Evolutionary conservation across 2,888 invertebrate species (phyloP).

Genomic region (Limnephilus rhombicus): DNA sequence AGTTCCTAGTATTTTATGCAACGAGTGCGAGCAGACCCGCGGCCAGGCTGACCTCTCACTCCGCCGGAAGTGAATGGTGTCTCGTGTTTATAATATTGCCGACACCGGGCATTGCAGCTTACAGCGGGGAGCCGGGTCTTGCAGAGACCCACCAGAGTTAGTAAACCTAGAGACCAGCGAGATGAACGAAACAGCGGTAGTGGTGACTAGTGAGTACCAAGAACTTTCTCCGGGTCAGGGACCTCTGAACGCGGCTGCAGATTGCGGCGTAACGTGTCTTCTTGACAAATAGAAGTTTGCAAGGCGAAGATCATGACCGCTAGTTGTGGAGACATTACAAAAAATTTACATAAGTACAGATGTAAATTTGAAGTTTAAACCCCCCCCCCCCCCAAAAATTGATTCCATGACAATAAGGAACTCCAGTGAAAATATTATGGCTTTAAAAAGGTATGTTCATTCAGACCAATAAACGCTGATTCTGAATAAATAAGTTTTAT

Average conservation of each 20-base stretch:
- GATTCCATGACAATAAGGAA: too few species aligned
- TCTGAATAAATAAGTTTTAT: too few species aligned
- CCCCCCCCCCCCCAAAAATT: too few species aligned
- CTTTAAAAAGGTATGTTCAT: too few species aligned
- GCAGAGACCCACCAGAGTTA: not conserved
- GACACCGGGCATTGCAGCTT: too few species aligned
- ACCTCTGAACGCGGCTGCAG: not conserved
- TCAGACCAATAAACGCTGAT: too few species aligned
- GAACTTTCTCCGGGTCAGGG: constrained; percentile 5
- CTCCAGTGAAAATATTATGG: too few species aligned
- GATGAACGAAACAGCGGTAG: not conserved
- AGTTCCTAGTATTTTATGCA: not conserved
- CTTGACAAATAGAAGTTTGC: not conserved
- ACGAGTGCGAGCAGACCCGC: not conserved
- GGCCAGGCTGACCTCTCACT: not conserved
- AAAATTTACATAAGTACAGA: too few species aligned
- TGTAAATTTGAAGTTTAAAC: too few species aligned
- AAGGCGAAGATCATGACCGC: not conserved
- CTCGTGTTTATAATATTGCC: not conserved
- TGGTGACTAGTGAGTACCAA: not conserved
- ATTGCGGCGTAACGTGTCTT: not conserved
- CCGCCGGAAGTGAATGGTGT: constrained; percentile 36
- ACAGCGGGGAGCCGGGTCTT: not conserved
- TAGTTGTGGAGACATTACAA: not conserved
- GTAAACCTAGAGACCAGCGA: not conserved